Evolutionary conservation across 2,797 vertebrate genomes (phyloP), one percentile per base, ranked within the genome.

Genomic region (Sebastiscus albofasciatus): DNA sequence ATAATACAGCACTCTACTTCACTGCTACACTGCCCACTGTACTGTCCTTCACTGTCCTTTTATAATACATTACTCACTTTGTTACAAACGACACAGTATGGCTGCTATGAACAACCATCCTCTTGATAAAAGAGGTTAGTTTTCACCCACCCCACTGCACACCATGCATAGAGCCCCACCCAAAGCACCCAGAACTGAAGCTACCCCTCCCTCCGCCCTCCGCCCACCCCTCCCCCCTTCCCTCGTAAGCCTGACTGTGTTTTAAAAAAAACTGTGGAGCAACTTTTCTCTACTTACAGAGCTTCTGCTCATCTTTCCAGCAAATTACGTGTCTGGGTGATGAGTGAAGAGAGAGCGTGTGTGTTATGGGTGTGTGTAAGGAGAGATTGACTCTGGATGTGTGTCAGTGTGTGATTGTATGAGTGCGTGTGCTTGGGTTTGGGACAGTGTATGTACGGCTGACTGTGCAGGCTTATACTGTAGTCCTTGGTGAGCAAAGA

Each of bases 391-490:
- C 14, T 62, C 14, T 62, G 31, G 12, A 9, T 49, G 27, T 29
- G 61, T 75, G 1, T 72, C 74, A 5, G 27, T 33, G 52, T 72
- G 1, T 72, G 76, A 5, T 13, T 64, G 78, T 7, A 7, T 70
- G 82, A 33, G 65, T 33, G 56, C 79, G 56, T 79, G 68, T 77
- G 79, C 27, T 27, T 76, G 62, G 58, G 72, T 34, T 54, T 55
- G 79, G 79, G 75, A 12, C 24, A 29, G 72, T 74, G 80, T 68
- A 27, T 85, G 82, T 85, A 65, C 67, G 90, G 88, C 80, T 92
- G 92, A 94, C 91, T 95, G 93, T 95, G 94, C 94, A 94, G 92
- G 94, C 92, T 92, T 96, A 95, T 94, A 93, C 94, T 94, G 95
- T 91, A 84, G 92, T 92, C 88, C 85, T 90, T 61, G 52, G 88